Conservation (phyloP, 2,888 invertebrate species). For the Tetragnatha montana region DNA sequence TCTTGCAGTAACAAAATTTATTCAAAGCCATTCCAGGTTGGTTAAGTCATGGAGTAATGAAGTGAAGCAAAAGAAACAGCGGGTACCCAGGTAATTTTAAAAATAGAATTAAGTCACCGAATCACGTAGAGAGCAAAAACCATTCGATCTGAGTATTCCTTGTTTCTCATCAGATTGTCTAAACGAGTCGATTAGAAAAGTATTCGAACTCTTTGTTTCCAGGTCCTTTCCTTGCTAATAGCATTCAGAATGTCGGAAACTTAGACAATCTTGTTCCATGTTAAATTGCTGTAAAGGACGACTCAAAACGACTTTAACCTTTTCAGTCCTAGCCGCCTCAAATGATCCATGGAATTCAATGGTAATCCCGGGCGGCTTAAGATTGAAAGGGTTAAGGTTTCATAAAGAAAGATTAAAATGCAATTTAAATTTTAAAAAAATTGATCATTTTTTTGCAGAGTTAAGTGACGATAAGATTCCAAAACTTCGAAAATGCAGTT, state of each 20-base stretch:
- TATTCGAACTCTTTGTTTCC: conserved; percentile 13
- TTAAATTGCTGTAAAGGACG: conserved; percentile 33
- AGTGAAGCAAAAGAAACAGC: background rate
- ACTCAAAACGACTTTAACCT: background rate
- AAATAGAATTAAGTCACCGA: conserved; percentile 24
- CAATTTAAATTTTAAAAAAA: too few species aligned
- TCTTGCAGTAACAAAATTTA: background rate
- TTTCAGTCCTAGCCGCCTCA: too few species aligned
- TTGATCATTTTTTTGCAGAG: too few species aligned
- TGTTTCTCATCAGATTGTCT: conserved; percentile 29
- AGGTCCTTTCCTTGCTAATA: conserved; percentile 8
- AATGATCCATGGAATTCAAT: too few species aligned
- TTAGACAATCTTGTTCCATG: background rate
- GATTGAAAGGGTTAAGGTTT: too few species aligned
- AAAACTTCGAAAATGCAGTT: too few species aligned
- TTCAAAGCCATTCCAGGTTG: background rate
- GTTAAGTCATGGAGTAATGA: background rate
- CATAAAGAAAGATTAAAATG: too few species aligned
- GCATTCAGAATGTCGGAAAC: conserved; percentile 18
- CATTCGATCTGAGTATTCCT: conserved; percentile 33
- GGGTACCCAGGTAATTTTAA: conserved; percentile 13
- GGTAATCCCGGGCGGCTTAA: too few species aligned
- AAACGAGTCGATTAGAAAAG: conserved; percentile 27
- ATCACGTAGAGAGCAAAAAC: conserved; percentile 23
- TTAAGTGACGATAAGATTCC: too few species aligned